Evolutionary conservation across 2,113 vertebrate genomes (phyloP).

Genomic region (Odontophorus gujanensis): DNA sequence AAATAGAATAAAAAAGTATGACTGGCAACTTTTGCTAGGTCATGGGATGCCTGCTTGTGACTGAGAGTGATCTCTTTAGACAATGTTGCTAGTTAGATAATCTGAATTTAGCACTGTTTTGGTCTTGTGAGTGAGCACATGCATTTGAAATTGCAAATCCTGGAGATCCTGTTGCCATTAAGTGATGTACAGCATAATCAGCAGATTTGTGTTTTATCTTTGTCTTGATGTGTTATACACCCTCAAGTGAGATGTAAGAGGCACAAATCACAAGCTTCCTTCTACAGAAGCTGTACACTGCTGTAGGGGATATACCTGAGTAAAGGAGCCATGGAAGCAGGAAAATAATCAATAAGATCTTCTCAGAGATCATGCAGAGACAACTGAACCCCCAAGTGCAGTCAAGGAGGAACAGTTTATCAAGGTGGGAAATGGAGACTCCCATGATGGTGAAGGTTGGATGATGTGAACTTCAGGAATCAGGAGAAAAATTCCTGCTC

Average conservation of each 20-base stretch:
- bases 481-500: not conserved
- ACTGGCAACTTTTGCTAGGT: slow-evolving; percentile 30
- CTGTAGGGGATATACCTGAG: not conserved
- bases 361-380: not conserved
- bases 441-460: not conserved
- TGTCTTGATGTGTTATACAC: not conserved
- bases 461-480: not conserved
- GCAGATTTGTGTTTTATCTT: not conserved
- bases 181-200: not conserved
- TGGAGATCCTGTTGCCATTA: not conserved
- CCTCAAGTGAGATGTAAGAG: not conserved
- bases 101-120: not conserved
- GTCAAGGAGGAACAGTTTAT: not conserved
- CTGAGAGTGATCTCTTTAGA: not conserved
- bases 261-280: not conserved
- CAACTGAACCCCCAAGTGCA: not conserved
- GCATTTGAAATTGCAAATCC: not conserved
- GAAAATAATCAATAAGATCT: not conserved
- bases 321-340: not conserved
- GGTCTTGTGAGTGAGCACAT: not conserved
- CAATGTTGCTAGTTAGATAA: not conserved
- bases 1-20: not conserved
- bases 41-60: slow-evolving; percentile 41
- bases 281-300: not conserved
- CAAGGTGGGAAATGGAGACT: not conserved